These are phyloP conservation scores for Ahaetulla prasina DNA, from an alignment of 2,113 vertebrate species.

Conservation along the genomic window DNA sequence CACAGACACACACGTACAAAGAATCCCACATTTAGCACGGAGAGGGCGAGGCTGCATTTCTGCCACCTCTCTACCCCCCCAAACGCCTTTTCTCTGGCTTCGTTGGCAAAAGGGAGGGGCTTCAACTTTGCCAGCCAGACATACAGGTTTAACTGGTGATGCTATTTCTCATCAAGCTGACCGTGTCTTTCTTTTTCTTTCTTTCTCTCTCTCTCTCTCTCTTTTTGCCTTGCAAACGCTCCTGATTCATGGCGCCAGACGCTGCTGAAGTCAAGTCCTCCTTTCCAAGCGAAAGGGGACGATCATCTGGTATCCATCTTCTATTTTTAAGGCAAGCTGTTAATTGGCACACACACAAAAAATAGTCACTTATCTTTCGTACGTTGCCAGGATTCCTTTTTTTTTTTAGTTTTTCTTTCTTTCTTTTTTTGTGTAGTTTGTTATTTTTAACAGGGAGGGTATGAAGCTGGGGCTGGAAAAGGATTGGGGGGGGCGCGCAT, in stretches of 20 bases:
- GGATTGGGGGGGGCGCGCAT: background rate
- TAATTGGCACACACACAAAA: constrained; percentile 85
- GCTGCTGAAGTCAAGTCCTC: constrained; percentile 59
- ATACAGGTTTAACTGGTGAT: background rate
- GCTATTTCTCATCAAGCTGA: background rate
- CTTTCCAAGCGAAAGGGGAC: constrained; percentile 39
- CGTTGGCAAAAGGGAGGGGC: background rate
- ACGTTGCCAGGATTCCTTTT: constrained; percentile 34
- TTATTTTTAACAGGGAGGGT: background rate
- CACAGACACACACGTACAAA: background rate
- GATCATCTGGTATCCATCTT: constrained; percentile 75
- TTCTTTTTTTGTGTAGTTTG: constrained; percentile 23
- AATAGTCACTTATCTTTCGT: constrained; percentile 45
- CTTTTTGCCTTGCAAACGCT: constrained; percentile 53
- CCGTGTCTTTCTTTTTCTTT: background rate
- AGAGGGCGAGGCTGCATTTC: constrained; percentile 3
- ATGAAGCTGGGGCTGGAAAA: background rate
- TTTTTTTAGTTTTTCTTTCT: constrained; percentile 26
- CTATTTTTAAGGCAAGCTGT: constrained; percentile 91
- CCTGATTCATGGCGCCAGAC: constrained; percentile 65
- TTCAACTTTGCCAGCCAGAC: constrained; percentile 11
- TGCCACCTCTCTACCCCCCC: constrained; percentile 33
- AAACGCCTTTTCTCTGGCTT: background rate
- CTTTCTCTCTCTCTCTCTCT: background rate
- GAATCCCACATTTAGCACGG: constrained; percentile 2